Conservation (phyloP, 2,113 vertebrate species). For the Leucoraja erinaceus region DNA sequence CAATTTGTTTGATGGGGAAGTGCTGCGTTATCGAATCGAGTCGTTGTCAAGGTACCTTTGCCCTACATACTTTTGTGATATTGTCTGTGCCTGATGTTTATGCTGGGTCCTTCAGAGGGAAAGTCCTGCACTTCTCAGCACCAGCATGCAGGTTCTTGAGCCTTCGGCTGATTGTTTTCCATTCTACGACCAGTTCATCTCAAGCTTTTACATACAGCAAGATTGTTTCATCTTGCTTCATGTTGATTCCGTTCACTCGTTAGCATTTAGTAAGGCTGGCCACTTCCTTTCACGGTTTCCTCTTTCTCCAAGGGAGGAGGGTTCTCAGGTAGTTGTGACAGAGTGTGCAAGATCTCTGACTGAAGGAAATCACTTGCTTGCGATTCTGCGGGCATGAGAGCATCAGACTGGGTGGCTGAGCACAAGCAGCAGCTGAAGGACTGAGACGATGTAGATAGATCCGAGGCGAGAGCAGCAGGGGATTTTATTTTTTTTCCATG, state of each 20-base stretch:
- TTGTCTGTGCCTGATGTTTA: not conserved
- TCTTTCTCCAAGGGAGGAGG: slow-evolving; percentile 36
- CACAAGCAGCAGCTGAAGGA: not conserved
- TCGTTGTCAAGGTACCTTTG: not conserved
- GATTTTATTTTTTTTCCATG: not conserved
- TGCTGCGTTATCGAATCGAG: not conserved
- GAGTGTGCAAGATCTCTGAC: not conserved
- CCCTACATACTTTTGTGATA: not conserved
- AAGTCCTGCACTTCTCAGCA: not conserved
- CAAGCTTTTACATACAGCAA: no score
- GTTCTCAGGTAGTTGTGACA: slow-evolving; percentile 36
- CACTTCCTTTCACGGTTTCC: slow-evolving; percentile 43
- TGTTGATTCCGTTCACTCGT: not conserved
- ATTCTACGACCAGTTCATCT: not conserved
- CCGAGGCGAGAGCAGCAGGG: not conserved
- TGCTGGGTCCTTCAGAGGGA: not conserved
- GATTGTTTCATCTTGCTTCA: not conserved
- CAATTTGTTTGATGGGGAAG: not conserved
- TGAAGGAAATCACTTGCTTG: slow-evolving; percentile 2
- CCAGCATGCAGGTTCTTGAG: not conserved
- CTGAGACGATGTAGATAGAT: slow-evolving; percentile 1
- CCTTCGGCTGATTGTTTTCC: not conserved
- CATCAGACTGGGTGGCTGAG: not conserved
- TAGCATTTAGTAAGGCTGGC: slow-evolving; percentile 1
- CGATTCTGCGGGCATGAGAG: not conserved